Conservation (phyloP, 2,113 vertebrate species). For the Myiopsitta monachus region DNA sequence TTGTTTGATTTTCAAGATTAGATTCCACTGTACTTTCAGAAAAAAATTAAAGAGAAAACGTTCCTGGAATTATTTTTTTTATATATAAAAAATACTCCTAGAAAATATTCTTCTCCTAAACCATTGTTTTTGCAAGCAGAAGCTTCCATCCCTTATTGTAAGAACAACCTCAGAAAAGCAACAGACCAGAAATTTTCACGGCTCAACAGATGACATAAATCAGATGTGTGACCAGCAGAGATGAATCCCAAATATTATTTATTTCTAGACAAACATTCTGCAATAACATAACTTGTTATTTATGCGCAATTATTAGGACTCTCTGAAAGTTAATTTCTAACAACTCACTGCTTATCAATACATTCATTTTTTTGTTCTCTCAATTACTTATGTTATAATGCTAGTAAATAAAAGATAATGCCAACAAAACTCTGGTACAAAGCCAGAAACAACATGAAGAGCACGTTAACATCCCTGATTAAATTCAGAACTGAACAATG, state of each 20-base stretch:
- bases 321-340: background rate
- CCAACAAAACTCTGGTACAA: background rate
- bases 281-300: background rate
- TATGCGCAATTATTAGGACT: background rate
- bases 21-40: background rate
- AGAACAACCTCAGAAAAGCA: background rate
- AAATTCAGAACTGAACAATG: background rate
- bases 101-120: background rate
- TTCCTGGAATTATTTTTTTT: background rate
- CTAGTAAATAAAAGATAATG: conserved; percentile 22
- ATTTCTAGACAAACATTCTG: background rate
- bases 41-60: background rate
- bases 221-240: background rate
- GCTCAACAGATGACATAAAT: background rate
- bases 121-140: background rate
- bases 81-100: background rate
- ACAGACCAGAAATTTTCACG: background rate
- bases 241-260: background rate
- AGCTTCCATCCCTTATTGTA: background rate
- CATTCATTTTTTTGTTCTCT: background rate
- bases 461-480: background rate
- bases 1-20: background rate
- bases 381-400: background rate
- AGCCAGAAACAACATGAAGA: background rate
- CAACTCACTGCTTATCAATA: background rate